phyloP scores from a whole-genome alignment of 1,140 invertebrate genomes.

The Araneus ventricosus region DNA sequence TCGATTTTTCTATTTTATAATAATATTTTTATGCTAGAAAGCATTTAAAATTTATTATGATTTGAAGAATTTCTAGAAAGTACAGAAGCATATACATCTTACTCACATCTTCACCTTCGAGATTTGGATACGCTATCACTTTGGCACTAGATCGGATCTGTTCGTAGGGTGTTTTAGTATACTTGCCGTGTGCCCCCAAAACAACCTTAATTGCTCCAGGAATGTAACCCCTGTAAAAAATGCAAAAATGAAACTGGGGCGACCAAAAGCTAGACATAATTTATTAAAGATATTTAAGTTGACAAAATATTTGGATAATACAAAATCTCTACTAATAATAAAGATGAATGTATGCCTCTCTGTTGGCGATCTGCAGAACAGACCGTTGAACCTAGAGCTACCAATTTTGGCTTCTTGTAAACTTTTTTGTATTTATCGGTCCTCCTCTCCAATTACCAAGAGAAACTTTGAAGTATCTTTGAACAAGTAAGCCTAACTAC shows the following conservation, averaged over 20 bases:
- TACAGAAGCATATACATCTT: background rate
- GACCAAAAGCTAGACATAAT: background rate
- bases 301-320: too few relatives aligned
- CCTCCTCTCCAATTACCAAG: too few relatives aligned
- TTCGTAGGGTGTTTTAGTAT: constrained; percentile 40
- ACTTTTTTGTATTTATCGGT: too few relatives aligned
- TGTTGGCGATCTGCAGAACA: background rate
- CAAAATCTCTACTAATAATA: too few relatives aligned
- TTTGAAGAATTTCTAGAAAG: background rate
- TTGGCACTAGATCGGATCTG: background rate
- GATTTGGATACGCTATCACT: constrained; percentile 52
- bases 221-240: background rate
- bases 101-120: constrained; percentile 48
- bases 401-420: background rate
- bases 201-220: constrained; percentile 30
- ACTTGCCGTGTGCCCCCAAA: constrained; percentile 48
- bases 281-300: too few relatives aligned
- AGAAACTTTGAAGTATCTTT: too few relatives aligned
- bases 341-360: too few relatives aligned
- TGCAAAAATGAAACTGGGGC: background rate
- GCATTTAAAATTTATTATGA: background rate
- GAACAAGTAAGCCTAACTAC: too few relatives aligned
- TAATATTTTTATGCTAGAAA: background rate
- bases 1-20: background rate
- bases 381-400: background rate